A percentile compares a stretch with the other conserved stretches of the same genome.
Conservation (phyloP, 2,888 invertebrate species). For the Alitta virens region DNA sequence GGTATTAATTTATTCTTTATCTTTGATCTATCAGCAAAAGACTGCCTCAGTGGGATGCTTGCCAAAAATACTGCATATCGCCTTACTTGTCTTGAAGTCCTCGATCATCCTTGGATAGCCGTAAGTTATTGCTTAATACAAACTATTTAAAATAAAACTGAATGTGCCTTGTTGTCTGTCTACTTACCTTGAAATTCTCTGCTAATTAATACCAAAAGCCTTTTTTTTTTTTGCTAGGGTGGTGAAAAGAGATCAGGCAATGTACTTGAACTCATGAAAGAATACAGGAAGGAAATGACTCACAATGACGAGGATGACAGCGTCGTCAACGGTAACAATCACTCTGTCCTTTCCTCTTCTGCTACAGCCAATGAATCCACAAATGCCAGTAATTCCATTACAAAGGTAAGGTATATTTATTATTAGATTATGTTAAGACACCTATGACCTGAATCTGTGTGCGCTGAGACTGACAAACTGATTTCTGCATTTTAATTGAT, state of each 20-base stretch:
- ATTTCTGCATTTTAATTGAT: no score
- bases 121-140: no score
- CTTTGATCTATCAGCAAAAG: constrained; percentile 52
- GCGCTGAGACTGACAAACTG: no score
- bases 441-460: no score
- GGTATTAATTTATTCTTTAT: neutral
- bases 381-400: no score
- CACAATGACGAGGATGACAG: constrained; percentile 5
- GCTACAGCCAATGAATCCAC: no score
- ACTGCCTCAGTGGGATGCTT: constrained; percentile 59
- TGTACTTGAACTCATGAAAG: constrained; percentile 26
- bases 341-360: neutral
- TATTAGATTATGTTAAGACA: no score
- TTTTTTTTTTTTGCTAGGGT: neutral
- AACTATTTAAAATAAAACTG: no score
- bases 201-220: neutral
- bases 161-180: no score
- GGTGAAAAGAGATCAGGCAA: constrained; percentile 12
- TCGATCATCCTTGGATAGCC: constrained; percentile 59
- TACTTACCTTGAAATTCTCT: no score
- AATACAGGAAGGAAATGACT: constrained; percentile 13
- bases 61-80: constrained; percentile 62
- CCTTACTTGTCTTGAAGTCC: constrained; percentile 61
- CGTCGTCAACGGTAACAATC: neutral
- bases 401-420: no score